Evolutionary conservation across 2,113 vertebrate species (phyloP), one percentile per base, ranked within the genome.

Genomic region (Stictonetta naevosa): DNA sequence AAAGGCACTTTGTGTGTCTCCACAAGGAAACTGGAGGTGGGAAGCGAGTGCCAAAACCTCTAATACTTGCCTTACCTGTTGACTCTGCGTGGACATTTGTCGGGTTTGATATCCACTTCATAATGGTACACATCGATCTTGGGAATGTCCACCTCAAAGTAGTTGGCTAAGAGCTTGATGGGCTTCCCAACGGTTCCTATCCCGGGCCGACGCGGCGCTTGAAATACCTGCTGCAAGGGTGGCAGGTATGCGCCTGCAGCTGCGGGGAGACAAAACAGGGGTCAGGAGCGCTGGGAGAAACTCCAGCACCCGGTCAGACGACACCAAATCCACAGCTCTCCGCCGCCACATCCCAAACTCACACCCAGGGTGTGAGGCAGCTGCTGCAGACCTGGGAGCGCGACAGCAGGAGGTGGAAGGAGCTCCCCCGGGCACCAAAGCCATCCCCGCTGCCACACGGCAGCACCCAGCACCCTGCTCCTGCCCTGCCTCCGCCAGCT

Each of bases 111-210:
- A 98, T 99, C 99, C 98, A 99, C 99, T 97, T 99, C 99, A 88
- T 99, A 99, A 96, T 99, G 99, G 96, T 98, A 99, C 82, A 99
- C 99, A 75, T 99, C 99, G 84, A 99, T 99, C 98, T 99, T 99
- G 96, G 99, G 99, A 98, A 99, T 99, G 98, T 99, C 99, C 97
- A 99, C 99, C 93, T 99, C 99, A 94, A 99, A 99, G 97, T 99
- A 99, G 98, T 99, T 99, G 97, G 99, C 99, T 97, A 99, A 98
- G 96, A 99, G 98, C 97, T 99, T 99, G 98, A 99, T 99, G 96
- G 99, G 99, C 96, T 99, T 99, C 95, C 99, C 99, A 36, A 99
- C 99, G 2, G 99, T 99, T 96, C 99, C 99, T 98, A 99, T 99
- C 93, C 99, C 99, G 21, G 99, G 99, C 96, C 99, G 98, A 53